A percentile compares a stretch with the other conserved stretches of the same genome.
phyloP scores from a whole-genome alignment of 2,113 vertebrate genomes.

The Lichenostomus cassidix region DNA sequence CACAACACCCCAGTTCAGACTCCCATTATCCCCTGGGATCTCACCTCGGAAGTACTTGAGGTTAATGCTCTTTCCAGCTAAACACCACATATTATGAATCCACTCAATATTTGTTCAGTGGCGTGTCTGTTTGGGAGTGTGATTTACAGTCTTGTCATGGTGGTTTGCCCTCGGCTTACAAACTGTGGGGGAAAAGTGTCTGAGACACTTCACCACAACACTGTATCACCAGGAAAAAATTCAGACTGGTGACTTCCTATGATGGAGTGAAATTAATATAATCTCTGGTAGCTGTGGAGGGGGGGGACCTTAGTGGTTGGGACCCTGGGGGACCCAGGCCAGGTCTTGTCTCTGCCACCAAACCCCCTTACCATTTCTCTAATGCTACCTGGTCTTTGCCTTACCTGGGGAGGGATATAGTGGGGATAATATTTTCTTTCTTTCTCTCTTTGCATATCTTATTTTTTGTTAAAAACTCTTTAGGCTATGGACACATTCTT shows the following conservation, averaged over 20 bases:
- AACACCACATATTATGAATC: neutral
- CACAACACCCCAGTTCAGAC: rapidly evolving
- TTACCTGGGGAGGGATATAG: neutral
- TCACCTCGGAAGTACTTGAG: neutral
- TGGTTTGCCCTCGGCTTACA: neutral
- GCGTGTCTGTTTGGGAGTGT: neutral
- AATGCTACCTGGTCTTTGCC: neutral
- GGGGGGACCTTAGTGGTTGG: no score
- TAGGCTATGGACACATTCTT: neutral
- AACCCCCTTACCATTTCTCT: neutral
- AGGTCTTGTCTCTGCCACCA: neutral
- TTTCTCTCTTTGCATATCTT: neutral
- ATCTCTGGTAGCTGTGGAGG: neutral
- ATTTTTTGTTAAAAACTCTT: neutral
- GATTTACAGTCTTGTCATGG: neutral
- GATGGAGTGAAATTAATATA: neutral
- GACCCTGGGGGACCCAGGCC: rapidly evolving
- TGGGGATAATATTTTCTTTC: neutral
- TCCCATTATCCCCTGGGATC: neutral
- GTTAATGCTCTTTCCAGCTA: neutral
- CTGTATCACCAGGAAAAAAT: neutral
- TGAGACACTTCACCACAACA: neutral
- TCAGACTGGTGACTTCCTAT: neutral
- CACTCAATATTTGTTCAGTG: neutral
- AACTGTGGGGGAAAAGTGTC: neutral